A percentile compares a stretch with the other conserved stretches of the same genome.
Conservation (phyloP, 2,797 vertebrate genomes). For the Sphenodon punctatus region DNA sequence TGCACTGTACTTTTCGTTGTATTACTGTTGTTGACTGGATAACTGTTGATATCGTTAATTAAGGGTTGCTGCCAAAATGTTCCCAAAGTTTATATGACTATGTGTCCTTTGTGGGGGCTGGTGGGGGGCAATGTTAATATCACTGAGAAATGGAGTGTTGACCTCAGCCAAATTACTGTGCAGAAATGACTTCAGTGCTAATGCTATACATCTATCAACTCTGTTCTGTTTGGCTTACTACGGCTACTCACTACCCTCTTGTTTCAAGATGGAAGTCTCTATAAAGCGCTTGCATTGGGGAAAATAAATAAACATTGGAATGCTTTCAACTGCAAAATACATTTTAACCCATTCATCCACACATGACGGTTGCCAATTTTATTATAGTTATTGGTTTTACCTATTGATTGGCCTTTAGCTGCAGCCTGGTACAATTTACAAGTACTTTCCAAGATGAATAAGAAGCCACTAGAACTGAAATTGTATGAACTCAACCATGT, state of each 20-base stretch:
- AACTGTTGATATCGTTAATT: too few relatives aligned
- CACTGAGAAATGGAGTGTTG: neutral
- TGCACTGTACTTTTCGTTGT: too few relatives aligned
- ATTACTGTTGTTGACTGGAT: too few relatives aligned
- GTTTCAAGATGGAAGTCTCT: neutral
- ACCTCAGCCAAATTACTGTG: neutral
- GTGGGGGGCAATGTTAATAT: too few relatives aligned
- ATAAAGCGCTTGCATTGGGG: too few relatives aligned
- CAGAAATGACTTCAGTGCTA: neutral
- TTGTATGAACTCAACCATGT: neutral
- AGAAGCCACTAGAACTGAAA: neutral
- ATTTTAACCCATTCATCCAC: neutral
- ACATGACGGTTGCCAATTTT: neutral
- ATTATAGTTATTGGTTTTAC: neutral
- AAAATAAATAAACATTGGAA: neutral
- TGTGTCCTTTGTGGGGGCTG: too few relatives aligned
- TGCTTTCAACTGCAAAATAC: neutral
- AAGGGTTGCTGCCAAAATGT: too few relatives aligned
- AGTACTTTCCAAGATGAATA: neutral
- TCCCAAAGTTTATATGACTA: too few relatives aligned
- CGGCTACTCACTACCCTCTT: too few relatives aligned
- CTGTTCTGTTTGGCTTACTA: too few relatives aligned
- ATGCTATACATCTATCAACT: too few relatives aligned
- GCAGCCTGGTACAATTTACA: neutral
- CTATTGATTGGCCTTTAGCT: neutral